Percentiles rank a stretch among this genome's conserved stretches.
These are phyloP conservation scores for Rhabdornis inornatus DNA, from an alignment of 2,113 vertebrate genomes.

Conservation along the genomic window DNA sequence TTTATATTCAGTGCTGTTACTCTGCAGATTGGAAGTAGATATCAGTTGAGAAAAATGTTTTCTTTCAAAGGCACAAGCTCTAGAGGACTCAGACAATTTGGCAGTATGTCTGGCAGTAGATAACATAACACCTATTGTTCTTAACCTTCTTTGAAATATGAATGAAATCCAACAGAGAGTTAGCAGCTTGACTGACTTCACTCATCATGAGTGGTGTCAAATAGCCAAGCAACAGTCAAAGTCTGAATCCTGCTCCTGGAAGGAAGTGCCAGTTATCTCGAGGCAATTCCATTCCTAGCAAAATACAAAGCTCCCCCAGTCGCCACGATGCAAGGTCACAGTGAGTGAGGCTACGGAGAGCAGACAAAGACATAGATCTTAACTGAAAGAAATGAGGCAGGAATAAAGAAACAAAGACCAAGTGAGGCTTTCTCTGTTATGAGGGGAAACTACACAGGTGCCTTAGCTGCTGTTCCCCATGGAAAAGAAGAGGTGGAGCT, in stretches of 20 bases:
- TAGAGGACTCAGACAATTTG: neutral
- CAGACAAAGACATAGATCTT: neutral
- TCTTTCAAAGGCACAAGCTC: neutral
- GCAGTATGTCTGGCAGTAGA: neutral
- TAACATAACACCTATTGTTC: neutral
- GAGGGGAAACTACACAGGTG: neutral
- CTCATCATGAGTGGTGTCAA: neutral
- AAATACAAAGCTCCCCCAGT: neutral
- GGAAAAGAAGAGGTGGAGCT: neutral
- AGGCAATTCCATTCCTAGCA: neutral
- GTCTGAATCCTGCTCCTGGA: neutral
- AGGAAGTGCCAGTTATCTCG: constrained; percentile 3
- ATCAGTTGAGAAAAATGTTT: neutral
- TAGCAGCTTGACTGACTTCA: neutral
- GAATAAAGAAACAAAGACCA: neutral
- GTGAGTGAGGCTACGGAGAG: neutral
- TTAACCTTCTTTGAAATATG: neutral
- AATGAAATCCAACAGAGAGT: constrained; percentile 15
- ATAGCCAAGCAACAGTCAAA: neutral
- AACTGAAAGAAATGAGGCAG: neutral
- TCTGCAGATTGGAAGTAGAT: neutral
- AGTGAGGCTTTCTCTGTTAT: neutral
- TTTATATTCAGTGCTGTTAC: neutral
- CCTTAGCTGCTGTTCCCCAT: neutral
- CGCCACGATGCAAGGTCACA: neutral